Percentiles rank a stretch among this genome's conserved stretches.
phyloP scores from a whole-genome alignment of 2,888 invertebrate genomes.

The Parnassius smintheus region DNA sequence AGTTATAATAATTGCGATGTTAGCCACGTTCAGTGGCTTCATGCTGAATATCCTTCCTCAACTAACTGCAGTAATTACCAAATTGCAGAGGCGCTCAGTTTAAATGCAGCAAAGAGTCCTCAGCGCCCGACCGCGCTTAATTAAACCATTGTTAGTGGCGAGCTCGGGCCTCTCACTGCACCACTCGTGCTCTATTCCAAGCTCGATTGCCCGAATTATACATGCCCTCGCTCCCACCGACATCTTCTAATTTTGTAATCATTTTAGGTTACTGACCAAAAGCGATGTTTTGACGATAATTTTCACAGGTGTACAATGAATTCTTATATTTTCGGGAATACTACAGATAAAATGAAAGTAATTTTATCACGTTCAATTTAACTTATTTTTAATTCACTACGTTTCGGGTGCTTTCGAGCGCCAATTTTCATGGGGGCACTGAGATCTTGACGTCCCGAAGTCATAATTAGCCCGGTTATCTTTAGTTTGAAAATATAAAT shows the following conservation, averaged over 20 bases:
- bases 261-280: not conserved
- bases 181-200: not conserved
- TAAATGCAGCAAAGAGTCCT: slow-evolving; percentile 45
- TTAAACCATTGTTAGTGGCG: slow-evolving; percentile 49
- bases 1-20: too few relatives aligned
- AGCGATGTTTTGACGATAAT: too few relatives aligned
- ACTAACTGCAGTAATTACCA: slow-evolving; percentile 43
- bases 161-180: not conserved
- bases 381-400: too few relatives aligned
- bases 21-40: not conserved
- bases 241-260: not conserved
- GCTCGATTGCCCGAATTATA: not conserved
- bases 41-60: not conserved
- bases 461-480: too few relatives aligned
- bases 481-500: too few relatives aligned
- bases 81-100: slow-evolving; percentile 45
- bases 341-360: too few relatives aligned
- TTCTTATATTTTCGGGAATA: too few relatives aligned
- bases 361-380: too few relatives aligned
- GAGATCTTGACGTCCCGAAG: too few relatives aligned
- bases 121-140: slow-evolving; percentile 48
- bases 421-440: too few relatives aligned
- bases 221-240: not conserved
- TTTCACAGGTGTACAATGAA: too few relatives aligned
- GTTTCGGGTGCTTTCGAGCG: too few relatives aligned